These are phyloP conservation scores for Mobula hypostoma DNA, from an alignment of 2,113 vertebrate genomes.

Conservation along the genomic window DNA sequence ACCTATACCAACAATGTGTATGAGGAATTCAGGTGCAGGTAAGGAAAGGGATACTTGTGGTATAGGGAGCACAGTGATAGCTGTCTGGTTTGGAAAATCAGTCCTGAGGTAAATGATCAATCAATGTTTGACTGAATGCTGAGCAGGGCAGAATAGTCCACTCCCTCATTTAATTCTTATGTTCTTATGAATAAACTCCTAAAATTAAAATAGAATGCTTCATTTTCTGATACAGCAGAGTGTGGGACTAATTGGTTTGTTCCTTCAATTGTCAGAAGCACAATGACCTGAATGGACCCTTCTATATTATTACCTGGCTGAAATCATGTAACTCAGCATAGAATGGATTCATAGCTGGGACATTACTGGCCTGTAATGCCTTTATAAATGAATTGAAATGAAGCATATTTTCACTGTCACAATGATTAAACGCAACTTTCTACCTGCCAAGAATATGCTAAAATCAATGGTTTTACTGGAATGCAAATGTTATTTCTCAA, in stretches of 20 bases:
- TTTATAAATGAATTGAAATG: not conserved
- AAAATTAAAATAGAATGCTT: not conserved
- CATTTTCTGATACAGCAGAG: not conserved
- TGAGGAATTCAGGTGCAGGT: too few relatives aligned
- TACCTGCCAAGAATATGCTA: not conserved
- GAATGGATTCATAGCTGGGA: not conserved
- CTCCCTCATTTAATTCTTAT: too few relatives aligned
- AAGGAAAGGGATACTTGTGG: too few relatives aligned
- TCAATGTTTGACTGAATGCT: too few relatives aligned
- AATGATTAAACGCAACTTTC: slow-evolving; percentile 18
- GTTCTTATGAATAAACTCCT: not conserved
- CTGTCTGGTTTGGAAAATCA: too few relatives aligned
- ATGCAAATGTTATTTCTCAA: not conserved
- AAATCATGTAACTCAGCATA: not conserved
- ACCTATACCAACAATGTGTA: too few relatives aligned
- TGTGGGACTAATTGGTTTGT: not conserved
- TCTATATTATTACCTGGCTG: not conserved
- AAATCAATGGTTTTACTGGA: not conserved
- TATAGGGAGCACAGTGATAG: too few relatives aligned
- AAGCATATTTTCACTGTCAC: not conserved
- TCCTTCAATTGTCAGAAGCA: not conserved
- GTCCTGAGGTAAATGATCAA: too few relatives aligned
- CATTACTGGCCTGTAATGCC: not conserved
- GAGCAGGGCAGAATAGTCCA: too few relatives aligned
- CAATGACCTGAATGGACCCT: not conserved